Conservation (phyloP, 2,797 vertebrate genomes). For the Gambusia yucatana region DNA sequence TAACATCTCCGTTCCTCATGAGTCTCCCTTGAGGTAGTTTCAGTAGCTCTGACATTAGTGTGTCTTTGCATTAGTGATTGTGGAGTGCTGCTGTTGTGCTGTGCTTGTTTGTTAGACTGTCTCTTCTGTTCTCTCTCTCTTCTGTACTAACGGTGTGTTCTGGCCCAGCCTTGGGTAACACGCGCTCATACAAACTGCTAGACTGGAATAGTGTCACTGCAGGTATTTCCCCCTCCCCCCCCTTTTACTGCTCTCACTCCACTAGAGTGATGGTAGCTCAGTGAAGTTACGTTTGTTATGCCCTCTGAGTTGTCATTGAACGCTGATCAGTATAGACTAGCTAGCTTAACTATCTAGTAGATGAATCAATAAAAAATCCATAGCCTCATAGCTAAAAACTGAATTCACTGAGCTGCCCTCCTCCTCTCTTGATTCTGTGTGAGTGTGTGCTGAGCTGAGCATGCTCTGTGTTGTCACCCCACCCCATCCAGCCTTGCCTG, state of each 20-base stretch:
- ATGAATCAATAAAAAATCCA: conserved; percentile 2
- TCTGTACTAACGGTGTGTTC: conserved; percentile 98
- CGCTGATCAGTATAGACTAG: neutral
- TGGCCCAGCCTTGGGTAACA: conserved; percentile 99
- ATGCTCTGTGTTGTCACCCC: conserved; percentile 70
- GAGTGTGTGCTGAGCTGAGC: conserved; percentile 73
- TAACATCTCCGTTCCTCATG: conserved; percentile 47
- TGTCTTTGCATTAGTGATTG: conserved; percentile 81
- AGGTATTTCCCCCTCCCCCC: conserved; percentile 96
- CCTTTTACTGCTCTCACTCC: conserved; percentile 91
- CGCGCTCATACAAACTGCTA: conserved; percentile 99
- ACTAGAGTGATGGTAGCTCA: conserved; percentile 96
- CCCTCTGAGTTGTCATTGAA: neutral
- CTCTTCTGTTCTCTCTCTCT: conserved; percentile 80
- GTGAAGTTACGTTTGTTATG: conserved; percentile 74
- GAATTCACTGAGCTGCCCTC: conserved; percentile 97
- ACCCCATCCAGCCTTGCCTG: conserved; percentile 62
- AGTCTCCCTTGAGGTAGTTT: conserved; percentile 46
- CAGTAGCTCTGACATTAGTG: conserved; percentile 42
- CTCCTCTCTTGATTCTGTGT: conserved; percentile 79
- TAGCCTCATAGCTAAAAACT: conserved; percentile 1
- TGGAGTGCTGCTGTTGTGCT: conserved; percentile 90
- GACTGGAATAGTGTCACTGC: conserved; percentile 99
- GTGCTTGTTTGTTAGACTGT: conserved; percentile 90
- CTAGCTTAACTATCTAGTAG: neutral